Conservation (phyloP, 1,140 invertebrate species). For the Trypoxylus dichotomus region DNA sequence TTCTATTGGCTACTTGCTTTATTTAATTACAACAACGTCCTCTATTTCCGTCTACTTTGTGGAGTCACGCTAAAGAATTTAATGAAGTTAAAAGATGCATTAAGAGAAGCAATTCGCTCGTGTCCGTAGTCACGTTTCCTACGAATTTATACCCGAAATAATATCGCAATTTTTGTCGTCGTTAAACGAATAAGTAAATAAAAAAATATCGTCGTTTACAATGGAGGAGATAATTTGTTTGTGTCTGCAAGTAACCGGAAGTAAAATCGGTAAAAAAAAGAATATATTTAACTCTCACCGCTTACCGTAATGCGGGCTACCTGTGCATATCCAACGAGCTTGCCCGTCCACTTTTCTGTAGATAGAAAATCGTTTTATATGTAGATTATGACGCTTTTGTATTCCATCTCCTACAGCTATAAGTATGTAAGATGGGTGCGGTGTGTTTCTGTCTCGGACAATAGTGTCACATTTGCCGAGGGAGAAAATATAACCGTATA, state of each 20-base stretch:
- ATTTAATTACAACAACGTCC: not conserved
- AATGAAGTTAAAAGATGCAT: not conserved
- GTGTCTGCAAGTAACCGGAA: not conserved
- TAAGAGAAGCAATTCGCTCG: not conserved
- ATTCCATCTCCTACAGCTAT: too few relatives aligned
- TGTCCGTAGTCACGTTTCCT: not conserved
- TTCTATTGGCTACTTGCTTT: not conserved
- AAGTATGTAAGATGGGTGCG: too few relatives aligned
- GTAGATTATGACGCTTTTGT: too few relatives aligned
- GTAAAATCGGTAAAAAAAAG: not conserved
- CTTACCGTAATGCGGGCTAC: not conserved
- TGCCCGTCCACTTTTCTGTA: too few relatives aligned
- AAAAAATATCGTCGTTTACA: not conserved
- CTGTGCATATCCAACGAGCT: too few relatives aligned
- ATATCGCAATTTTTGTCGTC: not conserved
- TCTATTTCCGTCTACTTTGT: not conserved
- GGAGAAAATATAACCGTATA: too few relatives aligned
- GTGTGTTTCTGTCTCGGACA: too few relatives aligned
- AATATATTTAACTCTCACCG: not conserved
- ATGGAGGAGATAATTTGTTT: constrained; percentile 1
- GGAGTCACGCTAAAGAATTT: not conserved
- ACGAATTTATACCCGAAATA: not conserved
- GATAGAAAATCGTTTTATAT: too few relatives aligned
- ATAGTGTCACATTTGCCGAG: too few relatives aligned
- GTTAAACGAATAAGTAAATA: not conserved